Percentiles rank a stretch among this genome's conserved stretches.
Evolutionary conservation across 2,113 vertebrate species (phyloP).

Genomic region (Pelodiscus sinensis): DNA sequence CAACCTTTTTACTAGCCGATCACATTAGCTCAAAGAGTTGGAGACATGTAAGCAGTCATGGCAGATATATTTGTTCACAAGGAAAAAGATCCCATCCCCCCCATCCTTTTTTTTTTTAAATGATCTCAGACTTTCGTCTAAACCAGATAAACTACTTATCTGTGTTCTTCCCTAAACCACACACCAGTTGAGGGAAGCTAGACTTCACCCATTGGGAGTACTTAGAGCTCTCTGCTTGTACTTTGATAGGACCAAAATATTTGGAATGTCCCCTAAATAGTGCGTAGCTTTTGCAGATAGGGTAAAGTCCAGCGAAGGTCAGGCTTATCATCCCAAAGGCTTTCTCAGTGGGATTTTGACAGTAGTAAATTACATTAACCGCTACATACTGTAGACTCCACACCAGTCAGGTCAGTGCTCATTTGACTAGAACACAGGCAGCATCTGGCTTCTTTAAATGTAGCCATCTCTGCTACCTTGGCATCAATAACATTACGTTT

Average conservation of each 20-base stretch:
- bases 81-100: neutral
- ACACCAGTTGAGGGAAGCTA: neutral
- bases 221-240: neutral
- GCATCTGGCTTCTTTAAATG: neutral
- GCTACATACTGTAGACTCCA: neutral
- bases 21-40: neutral
- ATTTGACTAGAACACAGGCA: neutral
- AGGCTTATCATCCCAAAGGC: neutral
- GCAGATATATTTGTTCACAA: neutral
- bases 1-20: neutral
- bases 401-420: neutral
- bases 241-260: neutral
- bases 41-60: neutral
- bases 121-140: neutral
- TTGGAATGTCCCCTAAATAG: neutral
- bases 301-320: neutral
- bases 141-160: neutral
- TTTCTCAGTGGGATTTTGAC: neutral
- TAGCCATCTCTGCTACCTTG: neutral
- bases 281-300: neutral
- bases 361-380: neutral
- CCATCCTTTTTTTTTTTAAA: neutral
- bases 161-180: neutral
- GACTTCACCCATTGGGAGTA: neutral
- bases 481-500: rapidly evolving